Conservation (phyloP, 2,797 vertebrate species). For the Sandelia bainsii region DNA sequence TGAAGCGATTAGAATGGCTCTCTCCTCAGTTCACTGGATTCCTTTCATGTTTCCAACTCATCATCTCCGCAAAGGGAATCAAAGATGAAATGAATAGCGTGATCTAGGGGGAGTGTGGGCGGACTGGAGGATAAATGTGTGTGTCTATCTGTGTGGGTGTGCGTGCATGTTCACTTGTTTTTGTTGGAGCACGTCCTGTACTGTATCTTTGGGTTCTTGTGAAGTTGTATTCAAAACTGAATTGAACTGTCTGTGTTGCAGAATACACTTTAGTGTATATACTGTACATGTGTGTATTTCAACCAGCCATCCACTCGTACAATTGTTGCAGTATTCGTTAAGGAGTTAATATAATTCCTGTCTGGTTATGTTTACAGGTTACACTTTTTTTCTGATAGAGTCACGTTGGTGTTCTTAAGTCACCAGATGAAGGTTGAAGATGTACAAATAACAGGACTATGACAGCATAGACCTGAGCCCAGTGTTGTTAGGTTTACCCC, state of each 20-base stretch:
- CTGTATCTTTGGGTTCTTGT: not conserved
- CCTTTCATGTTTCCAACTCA: conserved; percentile 75
- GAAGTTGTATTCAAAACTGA: conserved; percentile 14
- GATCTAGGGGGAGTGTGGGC: conserved; percentile 65
- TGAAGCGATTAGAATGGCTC: conserved; percentile 53
- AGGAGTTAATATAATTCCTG: no score
- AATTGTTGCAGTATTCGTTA: no score
- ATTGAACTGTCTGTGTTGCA: conserved; percentile 3
- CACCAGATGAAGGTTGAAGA: not conserved
- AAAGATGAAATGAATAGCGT: conserved; percentile 75
- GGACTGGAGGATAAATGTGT: conserved; percentile 41
- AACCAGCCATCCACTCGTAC: no score
- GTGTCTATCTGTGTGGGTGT: conserved; percentile 23
- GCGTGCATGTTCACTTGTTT: conserved; percentile 10
- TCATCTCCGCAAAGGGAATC: conserved; percentile 78
- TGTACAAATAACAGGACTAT: not conserved
- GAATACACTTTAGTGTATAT: not conserved
- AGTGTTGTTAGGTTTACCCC: no score
- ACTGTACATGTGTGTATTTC: no score
- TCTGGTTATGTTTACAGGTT: no score
- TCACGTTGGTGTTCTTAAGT: not conserved
- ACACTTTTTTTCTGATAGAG: not conserved
- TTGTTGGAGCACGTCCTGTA: not conserved
- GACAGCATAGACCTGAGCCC: no score
- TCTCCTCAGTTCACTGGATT: conserved; percentile 64